Evolutionary conservation across 2,888 invertebrate species (phyloP), one percentile per base, ranked within the genome.

Genomic region (Andrena bucephala): DNA sequence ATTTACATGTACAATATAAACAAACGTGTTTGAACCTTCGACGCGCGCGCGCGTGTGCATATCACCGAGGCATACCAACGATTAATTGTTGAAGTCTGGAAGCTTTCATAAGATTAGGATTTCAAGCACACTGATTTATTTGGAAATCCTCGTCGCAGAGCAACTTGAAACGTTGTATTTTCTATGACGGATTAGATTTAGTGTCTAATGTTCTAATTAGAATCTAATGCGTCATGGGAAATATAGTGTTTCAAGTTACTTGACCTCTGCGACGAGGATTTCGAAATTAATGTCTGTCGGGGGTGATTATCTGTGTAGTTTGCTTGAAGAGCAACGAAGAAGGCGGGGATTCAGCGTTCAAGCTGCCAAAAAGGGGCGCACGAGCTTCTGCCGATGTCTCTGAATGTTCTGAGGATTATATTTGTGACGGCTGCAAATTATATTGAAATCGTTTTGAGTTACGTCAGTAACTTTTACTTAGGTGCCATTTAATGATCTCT

Each of bases 1-100:
- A 54, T 66, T 33, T 48, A 27, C 31, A 54, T 31, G 16, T 57
- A 27, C 52, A 16, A 42, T 54, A 57, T 57, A 36, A 57, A 65
- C 48, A 42, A 29, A 57, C 33, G 24, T 33, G 33, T 65, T 36
- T 20, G 33, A 16, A 16, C 1, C 13, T 36, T 24, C 7, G 0
- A 54, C 24, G 10, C 50, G 2, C 13, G 8, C 1, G 7, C 42
- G 42, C 8, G 33, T 36, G 33, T 36, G 36, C 36, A 10, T 13
- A 3, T 33, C 33, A 8, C 33, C 2, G 33, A 33, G 33, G 10
- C 42, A 13, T 42, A 16, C 4, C 42, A 42, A 16, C 16, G 42
- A 42, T 42, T 42, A 42, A 42, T 42, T 42, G 42, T 13, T 4
- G 13, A 4, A 13, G 54, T 57, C 27, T 57, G 20, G 24, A 57